Conservation (phyloP, 92 coral and sea anemone genomes). For the Palythoa grandiflora region DNA sequence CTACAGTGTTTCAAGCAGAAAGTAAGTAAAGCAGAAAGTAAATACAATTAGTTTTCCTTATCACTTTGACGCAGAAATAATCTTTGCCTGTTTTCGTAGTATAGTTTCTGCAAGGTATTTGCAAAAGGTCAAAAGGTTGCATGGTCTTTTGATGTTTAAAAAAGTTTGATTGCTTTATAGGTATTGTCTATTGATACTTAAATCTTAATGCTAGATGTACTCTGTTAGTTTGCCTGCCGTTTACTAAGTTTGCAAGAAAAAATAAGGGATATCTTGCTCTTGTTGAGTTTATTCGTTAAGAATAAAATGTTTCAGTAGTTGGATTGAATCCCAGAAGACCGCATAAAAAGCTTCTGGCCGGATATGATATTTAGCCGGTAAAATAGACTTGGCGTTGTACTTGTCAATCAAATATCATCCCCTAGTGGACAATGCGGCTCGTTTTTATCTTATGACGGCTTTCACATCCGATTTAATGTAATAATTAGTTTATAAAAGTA, state of each 20-base stretch:
- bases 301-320: neutral
- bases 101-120: neutral
- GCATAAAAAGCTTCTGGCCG: neutral
- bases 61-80: neutral
- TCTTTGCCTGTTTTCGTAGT: neutral
- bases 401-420: neutral
- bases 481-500: neutral
- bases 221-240: conserved; percentile 1
- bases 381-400: neutral
- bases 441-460: neutral
- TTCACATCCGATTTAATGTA: neutral
- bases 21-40: neutral
- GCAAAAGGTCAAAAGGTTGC: neutral
- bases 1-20: neutral
- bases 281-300: neutral
- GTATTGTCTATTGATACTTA: neutral
- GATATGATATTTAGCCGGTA: conserved; percentile 2
- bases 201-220: conserved; percentile 19
- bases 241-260: conserved; percentile 7
- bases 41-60: neutral
- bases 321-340: neutral
- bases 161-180: neutral
- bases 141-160: neutral
- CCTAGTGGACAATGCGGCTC: neutral
- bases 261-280: conserved; percentile 9